phyloP scores from a whole-genome alignment of 2,888 invertebrate genomes.

The Pachliopta kotzebuea region DNA sequence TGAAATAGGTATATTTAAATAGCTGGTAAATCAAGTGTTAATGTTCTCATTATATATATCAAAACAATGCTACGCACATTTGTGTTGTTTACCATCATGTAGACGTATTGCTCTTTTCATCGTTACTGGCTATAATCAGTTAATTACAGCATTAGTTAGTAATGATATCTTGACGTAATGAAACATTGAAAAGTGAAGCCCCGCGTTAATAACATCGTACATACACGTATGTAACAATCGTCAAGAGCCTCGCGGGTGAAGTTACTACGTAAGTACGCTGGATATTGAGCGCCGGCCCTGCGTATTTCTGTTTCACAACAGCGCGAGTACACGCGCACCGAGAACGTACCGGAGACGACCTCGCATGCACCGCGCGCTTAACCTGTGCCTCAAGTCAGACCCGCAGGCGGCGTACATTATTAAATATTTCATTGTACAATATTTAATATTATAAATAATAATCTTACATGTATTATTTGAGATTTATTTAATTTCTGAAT shows the following conservation, averaged over 20 bases:
- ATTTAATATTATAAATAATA: too few relatives aligned
- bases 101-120: too few relatives aligned
- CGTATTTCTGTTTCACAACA: conserved; percentile 5
- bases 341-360: conserved; percentile 25
- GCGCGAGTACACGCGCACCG: conserved; percentile 28
- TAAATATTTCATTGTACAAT: too few relatives aligned
- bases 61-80: too few relatives aligned
- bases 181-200: conserved; percentile 8
- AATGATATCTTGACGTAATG: conserved; percentile 1
- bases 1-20: too few relatives aligned
- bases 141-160: too few relatives aligned
- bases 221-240: not conserved
- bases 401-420: not conserved
- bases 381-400: conserved; percentile 4
- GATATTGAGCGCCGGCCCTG: not conserved
- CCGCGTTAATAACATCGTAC: not conserved
- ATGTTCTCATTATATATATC: too few relatives aligned
- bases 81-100: too few relatives aligned
- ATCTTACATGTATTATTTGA: too few relatives aligned
- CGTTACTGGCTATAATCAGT: too few relatives aligned
- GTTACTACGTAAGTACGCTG: conserved; percentile 1
- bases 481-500: too few relatives aligned
- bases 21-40: too few relatives aligned
- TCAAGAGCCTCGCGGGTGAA: conserved; percentile 3
- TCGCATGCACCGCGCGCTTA: conserved; percentile 14